phyloP scores from a whole-genome alignment of 2,797 vertebrate species.

The Peromyscus aztecus region DNA sequence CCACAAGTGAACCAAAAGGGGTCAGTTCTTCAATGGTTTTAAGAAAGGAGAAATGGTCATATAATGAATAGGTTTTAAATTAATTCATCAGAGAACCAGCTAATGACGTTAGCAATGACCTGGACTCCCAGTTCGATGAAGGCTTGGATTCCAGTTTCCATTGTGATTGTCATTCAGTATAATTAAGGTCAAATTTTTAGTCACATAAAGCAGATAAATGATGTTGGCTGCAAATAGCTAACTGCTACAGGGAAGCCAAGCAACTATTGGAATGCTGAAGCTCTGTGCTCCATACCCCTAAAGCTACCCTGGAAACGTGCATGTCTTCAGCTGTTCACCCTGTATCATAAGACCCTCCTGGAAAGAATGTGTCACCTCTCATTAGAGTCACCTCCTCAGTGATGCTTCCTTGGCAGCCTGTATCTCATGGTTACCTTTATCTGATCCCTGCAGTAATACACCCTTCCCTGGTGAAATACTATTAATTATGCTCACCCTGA shows the following conservation, averaged over 20 bases:
- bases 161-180: background rate
- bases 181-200: constrained; percentile 61
- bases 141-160: constrained; percentile 2
- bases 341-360: background rate
- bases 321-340: background rate
- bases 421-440: background rate
- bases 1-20: background rate
- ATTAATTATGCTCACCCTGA: background rate
- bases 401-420: background rate
- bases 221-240: background rate
- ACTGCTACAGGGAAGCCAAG: background rate
- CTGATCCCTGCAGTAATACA: background rate
- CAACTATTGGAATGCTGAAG: background rate
- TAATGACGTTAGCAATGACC: background rate
- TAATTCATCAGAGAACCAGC: constrained; percentile 34
- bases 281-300: background rate
- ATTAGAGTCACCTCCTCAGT: background rate
- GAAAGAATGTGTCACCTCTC: background rate
- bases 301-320: background rate
- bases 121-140: background rate
- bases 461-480: background rate
- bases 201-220: constrained; percentile 40
- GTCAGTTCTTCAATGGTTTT: background rate
- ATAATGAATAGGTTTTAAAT: constrained; percentile 27
- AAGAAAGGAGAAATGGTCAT: background rate